These are phyloP conservation scores for Acropternis orthonyx DNA, from an alignment of 2,797 vertebrate species.

Conservation along the genomic window DNA sequence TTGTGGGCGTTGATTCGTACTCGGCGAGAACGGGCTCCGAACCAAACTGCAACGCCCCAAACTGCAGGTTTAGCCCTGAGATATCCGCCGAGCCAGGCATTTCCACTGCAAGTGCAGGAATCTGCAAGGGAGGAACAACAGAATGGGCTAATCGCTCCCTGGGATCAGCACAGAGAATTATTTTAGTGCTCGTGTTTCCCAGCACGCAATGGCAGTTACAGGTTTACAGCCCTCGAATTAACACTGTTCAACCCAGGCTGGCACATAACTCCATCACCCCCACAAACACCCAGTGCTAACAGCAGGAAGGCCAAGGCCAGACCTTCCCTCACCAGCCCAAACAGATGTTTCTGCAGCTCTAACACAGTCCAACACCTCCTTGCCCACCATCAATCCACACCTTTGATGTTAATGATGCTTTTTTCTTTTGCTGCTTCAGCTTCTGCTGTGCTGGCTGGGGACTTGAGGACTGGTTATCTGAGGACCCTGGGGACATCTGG, in stretches of 20 bases:
- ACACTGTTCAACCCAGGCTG: background rate
- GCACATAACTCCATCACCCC: background rate
- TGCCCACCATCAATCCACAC: conserved; percentile 25
- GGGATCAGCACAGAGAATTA: background rate
- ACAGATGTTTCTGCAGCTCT: background rate
- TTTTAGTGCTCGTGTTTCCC: background rate
- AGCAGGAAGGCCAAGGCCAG: background rate
- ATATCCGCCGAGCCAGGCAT: conserved; percentile 97
- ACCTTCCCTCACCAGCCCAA: background rate
- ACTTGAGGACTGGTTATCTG: conserved; percentile 91
- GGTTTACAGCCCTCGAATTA: background rate
- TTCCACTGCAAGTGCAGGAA: conserved; percentile 94
- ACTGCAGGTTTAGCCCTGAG: conserved; percentile 95
- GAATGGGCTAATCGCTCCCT: background rate
- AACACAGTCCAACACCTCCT: background rate
- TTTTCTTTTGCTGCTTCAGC: conserved; percentile 96
- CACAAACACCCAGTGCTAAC: background rate
- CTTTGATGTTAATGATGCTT: conserved; percentile 92
- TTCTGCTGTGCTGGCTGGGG: conserved; percentile 96
- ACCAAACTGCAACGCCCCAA: conserved; percentile 95
- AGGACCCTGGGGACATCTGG: conserved; percentile 90
- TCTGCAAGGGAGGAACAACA: conserved; percentile 73
- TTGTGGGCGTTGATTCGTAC: conserved; percentile 84
- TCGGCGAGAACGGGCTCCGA: conserved; percentile 93
- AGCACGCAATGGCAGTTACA: rapidly evolving